A percentile compares a stretch with the other conserved stretches of the same genome.
Evolutionary conservation across 2,888 invertebrate genomes (phyloP).

Genomic region (Orgyia antiqua): DNA sequence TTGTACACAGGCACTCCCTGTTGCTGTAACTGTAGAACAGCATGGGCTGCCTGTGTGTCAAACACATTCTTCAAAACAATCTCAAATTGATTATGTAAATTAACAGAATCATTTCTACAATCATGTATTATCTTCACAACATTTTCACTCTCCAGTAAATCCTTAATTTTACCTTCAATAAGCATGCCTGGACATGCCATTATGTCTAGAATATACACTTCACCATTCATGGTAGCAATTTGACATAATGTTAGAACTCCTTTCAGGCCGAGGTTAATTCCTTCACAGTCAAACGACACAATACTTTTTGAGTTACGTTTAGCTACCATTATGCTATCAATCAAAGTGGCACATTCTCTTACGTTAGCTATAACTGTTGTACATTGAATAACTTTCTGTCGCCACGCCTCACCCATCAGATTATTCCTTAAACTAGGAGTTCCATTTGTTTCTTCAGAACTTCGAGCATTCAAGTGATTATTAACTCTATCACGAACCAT

Average conservation of each 20-base stretch:
- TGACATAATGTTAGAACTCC: constrained; percentile 93
- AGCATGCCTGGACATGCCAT: constrained; percentile 90
- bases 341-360: constrained; percentile 86
- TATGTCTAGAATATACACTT: constrained; percentile 92
- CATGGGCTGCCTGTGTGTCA: constrained; percentile 96
- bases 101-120: constrained; percentile 93
- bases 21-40: constrained; percentile 93
- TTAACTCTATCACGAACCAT: constrained; percentile 76
- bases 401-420: constrained; percentile 85
- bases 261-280: constrained; percentile 92
- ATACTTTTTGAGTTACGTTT: constrained; percentile 77
- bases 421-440: constrained; percentile 60
- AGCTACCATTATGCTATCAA: constrained; percentile 84
- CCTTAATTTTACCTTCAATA: constrained; percentile 86
- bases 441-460: constrained; percentile 62
- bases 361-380: constrained; percentile 88
- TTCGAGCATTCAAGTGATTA: constrained; percentile 66
- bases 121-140: constrained; percentile 95
- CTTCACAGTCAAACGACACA: constrained; percentile 94
- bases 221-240: constrained; percentile 88
- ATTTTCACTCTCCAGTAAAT: constrained; percentile 87
- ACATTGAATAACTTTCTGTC: constrained; percentile 87
- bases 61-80: constrained; percentile 91
- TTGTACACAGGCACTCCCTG: constrained; percentile 95
- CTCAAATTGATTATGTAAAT: constrained; percentile 91